A percentile compares a stretch with the other conserved stretches of the same genome.
phyloP scores from a whole-genome alignment of 2,797 vertebrate genomes.

The Naso thynnoides region DNA sequence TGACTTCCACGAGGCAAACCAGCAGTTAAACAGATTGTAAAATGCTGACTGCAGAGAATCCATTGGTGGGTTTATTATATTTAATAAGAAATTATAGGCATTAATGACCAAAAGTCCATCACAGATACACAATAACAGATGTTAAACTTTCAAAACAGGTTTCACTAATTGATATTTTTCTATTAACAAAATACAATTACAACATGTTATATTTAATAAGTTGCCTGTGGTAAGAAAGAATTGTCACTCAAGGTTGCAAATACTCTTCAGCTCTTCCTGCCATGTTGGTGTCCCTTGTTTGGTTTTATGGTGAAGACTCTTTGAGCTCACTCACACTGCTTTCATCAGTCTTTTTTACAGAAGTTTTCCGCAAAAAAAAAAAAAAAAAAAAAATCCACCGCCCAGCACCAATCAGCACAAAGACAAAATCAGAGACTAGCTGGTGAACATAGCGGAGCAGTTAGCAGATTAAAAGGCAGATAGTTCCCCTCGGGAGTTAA shows the following conservation, averaged over 20 bases:
- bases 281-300: neutral
- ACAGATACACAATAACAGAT: neutral
- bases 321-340: neutral
- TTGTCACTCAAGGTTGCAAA: neutral
- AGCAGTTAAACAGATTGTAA: slow-evolving; percentile 19
- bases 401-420: neutral
- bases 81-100: slow-evolving; percentile 1
- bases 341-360: neutral
- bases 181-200: neutral
- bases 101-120: neutral
- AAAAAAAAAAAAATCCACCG: neutral
- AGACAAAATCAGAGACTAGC: neutral
- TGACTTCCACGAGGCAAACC: slow-evolving; percentile 23
- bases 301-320: neutral
- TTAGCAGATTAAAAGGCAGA: neutral
- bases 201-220: neutral
- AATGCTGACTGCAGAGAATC: slow-evolving; percentile 7
- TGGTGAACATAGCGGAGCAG: slow-evolving; percentile 1
- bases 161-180: neutral
- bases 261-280: too few species aligned
- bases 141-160: slow-evolving; percentile 2
- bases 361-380: neutral
- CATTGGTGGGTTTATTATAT: neutral
- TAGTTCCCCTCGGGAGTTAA: neutral
- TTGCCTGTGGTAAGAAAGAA: neutral